A percentile compares a stretch with the other conserved stretches of the same genome.
These are phyloP conservation scores for Corvus moneduloides DNA, from an alignment of 2,113 vertebrate genomes.

Conservation along the genomic window DNA sequence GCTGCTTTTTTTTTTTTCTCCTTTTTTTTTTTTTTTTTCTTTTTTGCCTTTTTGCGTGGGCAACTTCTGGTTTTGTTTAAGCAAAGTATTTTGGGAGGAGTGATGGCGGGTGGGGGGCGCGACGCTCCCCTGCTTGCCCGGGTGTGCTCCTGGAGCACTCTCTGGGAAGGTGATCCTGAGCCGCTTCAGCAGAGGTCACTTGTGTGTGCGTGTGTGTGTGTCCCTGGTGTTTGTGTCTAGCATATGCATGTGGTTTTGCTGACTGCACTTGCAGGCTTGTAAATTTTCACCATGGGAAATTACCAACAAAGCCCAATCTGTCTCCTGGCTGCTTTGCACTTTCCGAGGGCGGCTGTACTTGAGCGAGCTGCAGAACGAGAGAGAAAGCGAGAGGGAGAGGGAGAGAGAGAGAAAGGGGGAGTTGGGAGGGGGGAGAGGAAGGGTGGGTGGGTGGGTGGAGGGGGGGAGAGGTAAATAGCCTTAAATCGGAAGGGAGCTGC, in stretches of 20 bases:
- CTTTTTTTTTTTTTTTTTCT: neutral
- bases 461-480: constrained; percentile 76
- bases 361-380: constrained; percentile 71
- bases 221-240: constrained; percentile 68
- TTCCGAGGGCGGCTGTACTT: constrained; percentile 75
- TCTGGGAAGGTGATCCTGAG: constrained; percentile 35
- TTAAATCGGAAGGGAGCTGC: constrained; percentile 76
- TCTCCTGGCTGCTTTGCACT: constrained; percentile 77
- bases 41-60: neutral
- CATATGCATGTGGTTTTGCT: constrained; percentile 70
- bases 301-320: constrained; percentile 80
- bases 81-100: neutral
- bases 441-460: neutral
- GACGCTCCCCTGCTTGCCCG: neutral
- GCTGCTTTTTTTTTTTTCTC: no score
- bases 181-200: constrained; percentile 61
- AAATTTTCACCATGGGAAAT: constrained; percentile 81
- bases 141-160: constrained; percentile 5
- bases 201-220: constrained; percentile 25
- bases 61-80: constrained; percentile 13
- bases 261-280: constrained; percentile 75
- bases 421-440: neutral
- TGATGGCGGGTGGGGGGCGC: neutral
- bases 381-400: constrained; percentile 9
- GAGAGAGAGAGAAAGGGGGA: neutral